These are phyloP conservation scores for Hedychridium roseum DNA, from an alignment of 2,888 invertebrate genomes.

Conservation along the genomic window DNA sequence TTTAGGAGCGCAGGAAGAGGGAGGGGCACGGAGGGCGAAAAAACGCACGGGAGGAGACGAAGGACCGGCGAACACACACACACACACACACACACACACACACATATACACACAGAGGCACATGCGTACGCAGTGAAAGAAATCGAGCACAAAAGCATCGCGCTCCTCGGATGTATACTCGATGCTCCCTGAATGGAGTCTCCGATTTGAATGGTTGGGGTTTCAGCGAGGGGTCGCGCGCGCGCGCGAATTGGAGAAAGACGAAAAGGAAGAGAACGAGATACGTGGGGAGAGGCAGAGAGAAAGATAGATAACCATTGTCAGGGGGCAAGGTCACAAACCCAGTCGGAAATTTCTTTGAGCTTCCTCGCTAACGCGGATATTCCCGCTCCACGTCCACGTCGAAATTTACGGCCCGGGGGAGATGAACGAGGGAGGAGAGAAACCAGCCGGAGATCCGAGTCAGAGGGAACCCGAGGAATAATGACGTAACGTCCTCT, in stretches of 20 bases:
- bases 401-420: conserved; percentile 38
- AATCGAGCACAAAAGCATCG: conserved; percentile 52
- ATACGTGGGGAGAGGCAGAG: no score
- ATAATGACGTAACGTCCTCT: background rate
- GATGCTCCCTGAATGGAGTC: conserved; percentile 58
- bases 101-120: conserved; percentile 18
- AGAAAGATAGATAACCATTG: no score
- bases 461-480: conserved; percentile 16
- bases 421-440: conserved; percentile 21
- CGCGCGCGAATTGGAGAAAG: no score
- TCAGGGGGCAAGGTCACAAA: conserved; percentile 61
- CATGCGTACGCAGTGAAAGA: conserved; percentile 43
- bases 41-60: conserved; percentile 13
- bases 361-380: conserved; percentile 40
- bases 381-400: conserved; percentile 22
- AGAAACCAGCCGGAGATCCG: conserved; percentile 7
- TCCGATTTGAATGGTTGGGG: conserved; percentile 57
- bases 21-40: conserved; percentile 22
- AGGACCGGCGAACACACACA: conserved; percentile 33
- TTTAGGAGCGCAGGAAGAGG: conserved; percentile 19
- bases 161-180: conserved; percentile 41
- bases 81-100: conserved; percentile 26
- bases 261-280: no score
- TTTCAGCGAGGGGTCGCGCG: conserved; percentile 54
- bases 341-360: conserved; percentile 57